phyloP scores from a whole-genome alignment of 2,888 invertebrate genomes.

The Stegana nigrithorax region DNA sequence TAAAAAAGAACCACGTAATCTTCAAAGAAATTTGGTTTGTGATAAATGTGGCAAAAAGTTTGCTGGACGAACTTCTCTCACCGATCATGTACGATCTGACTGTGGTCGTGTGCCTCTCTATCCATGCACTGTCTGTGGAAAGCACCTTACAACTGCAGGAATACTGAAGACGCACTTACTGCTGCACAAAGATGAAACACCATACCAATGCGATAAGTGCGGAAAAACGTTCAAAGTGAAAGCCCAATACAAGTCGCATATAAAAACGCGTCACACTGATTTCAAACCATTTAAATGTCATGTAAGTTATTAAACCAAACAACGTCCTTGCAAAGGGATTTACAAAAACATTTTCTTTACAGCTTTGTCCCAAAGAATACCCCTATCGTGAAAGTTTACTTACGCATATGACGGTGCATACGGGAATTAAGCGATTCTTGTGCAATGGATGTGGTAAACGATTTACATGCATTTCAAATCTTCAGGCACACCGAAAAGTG shows the following conservation, averaged over 20 bases:
- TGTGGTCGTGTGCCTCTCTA: conserved; percentile 68
- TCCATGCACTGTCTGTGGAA: conserved; percentile 66
- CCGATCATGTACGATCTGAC: conserved; percentile 68
- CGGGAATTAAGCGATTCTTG: conserved; percentile 70
- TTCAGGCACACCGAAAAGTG: conserved; percentile 70
- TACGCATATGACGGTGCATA: conserved; percentile 70
- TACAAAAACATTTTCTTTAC: conserved; percentile 27
- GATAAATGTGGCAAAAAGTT: conserved; percentile 67
- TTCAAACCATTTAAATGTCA: conserved; percentile 71
- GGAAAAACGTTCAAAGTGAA: conserved; percentile 66
- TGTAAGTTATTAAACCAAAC: conserved; percentile 47
- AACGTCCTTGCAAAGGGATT: background rate
- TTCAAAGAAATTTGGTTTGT: conserved; percentile 63
- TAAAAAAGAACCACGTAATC: conserved; percentile 49
- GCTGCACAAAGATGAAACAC: conserved; percentile 67
- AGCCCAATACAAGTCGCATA: conserved; percentile 65
- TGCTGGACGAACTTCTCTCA: conserved; percentile 65
- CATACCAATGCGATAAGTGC: conserved; percentile 64
- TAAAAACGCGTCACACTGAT: conserved; percentile 69
- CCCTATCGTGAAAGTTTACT: conserved; percentile 70
- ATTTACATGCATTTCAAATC: conserved; percentile 71
- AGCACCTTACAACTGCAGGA: conserved; percentile 68
- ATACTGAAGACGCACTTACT: conserved; percentile 69
- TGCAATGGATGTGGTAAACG: conserved; percentile 70
- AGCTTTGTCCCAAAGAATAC: conserved; percentile 68